Base-by-base conservation (phyloP, 2,113 vertebrate species). In the Oreamnos americanus region DNA sequence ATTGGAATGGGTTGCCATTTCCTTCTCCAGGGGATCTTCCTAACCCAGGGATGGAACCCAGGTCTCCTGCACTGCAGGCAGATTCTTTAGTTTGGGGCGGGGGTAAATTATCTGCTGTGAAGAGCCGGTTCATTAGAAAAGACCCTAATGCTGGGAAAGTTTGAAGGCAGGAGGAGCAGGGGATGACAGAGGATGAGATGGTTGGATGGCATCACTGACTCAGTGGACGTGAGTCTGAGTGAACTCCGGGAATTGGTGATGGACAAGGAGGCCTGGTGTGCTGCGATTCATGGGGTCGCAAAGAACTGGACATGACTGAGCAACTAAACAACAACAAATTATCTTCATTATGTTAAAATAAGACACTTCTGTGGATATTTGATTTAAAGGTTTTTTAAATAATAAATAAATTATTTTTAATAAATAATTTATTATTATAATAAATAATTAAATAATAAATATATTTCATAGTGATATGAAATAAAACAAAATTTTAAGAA, bases 251-350 rank as follows among this genome's bases (percentile, higher is more conserved):
- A 12, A n/a, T 3, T 71, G n/a, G 67, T 23, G 19, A 36, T 39
- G n/a, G n/a, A 71, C n/a, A 71, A 5, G n/a, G n/a, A 71, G 21
- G 64, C n/a, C 64, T 36, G 64, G 4, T 0, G 0, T 23, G n/a
- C 64, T 71, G 64, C 5, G 21, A n/a, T 36, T 17, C 17, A 6
- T 11, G 64, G 9, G n/a, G 17, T 36, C 0, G 0, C 19, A 71
- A 36, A 36, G 64, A 71, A 10, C 21, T 1, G 9, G 64, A 71
- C 17, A 71, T 0, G 19, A 71, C n/a, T 36, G 17, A 36, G 64
- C 2, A 3, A 71, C n/a, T 67, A 67, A 67, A 36, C 17, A 67
- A 36, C 64, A 67, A 36, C 17, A n/a, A 67, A 49, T 76, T 76
- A 55, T 33, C 45, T 93, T 76, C 12, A 85, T 49, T 55, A n/a